Evolutionary conservation across 2,888 invertebrate genomes (phyloP), one percentile per base, ranked within the genome.

Genomic region (Eilema caniola): DNA sequence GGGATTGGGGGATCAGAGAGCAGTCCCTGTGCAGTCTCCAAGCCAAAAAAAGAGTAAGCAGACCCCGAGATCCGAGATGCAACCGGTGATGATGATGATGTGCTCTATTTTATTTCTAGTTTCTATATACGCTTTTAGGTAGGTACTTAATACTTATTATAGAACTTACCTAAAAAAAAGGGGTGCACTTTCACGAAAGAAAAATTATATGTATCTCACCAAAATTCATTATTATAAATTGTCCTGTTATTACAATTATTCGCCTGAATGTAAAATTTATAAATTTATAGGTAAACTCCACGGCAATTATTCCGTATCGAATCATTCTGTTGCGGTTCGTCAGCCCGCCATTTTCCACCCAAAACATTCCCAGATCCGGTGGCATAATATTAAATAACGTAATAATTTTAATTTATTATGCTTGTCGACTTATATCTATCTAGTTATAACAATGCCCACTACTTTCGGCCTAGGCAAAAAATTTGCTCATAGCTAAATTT

Each of bases 381-480:
- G 65, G 63, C 69, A 59, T 47, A 24, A 59, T 24, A 61, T 74
- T 70, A 76, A 78, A 79, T 77, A 78, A 78, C 76, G 67, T 80
- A 81, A 82, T 83, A 75, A 77, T 75, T 70, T 41, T 76, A 78
- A 85, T 85, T 85, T 72, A 77, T 74, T 69, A 85, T 81, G 85
- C 77, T 62, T 82, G 86, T 84, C 85, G 70, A 72, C 81, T 84
- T 85, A 85, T 63, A 70, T 76, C 66, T 74, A 75, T 76, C 66
- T 74, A 75, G 77, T 75, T 80, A 80, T 76, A 82, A 82, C 77
- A 82, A 82, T 79, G 76, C 63, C 74, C 73, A 74, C 75, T 79
- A 74, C 74, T 81, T 74, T 82, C 62, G 72, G 80, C 73, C 79
- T 78, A 80, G 80, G 75, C 82, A 86, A 86, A 87, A 86, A 86